A percentile compares a stretch with the other conserved stretches of the same genome.
Evolutionary conservation across 35 echinoderm and acorn worm species (phyloP).

Genomic region (Hemicentrotus pulcherrimus): DNA sequence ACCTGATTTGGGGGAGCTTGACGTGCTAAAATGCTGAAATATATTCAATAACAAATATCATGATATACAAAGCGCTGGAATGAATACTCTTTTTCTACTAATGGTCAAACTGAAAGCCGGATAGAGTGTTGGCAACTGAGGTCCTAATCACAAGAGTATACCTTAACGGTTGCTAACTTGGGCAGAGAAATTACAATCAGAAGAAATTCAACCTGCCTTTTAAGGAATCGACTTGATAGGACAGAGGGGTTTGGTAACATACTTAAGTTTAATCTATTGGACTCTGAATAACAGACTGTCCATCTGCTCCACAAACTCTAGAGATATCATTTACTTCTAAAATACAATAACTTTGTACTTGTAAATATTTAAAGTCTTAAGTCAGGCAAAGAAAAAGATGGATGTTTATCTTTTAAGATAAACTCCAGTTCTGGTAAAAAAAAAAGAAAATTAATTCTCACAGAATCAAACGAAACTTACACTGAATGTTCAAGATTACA

Average conservation of each 20-base stretch:
- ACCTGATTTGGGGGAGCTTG: conserved; percentile 10
- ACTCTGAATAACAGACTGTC: too few species aligned
- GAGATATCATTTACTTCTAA: too few species aligned
- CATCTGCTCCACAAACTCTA: too few species aligned
- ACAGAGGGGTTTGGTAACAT: not conserved
- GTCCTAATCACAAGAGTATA: not conserved
- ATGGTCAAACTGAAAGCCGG: not conserved
- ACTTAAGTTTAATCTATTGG: not conserved
- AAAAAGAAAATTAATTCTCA: too few species aligned
- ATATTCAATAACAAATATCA: conserved; percentile 44
- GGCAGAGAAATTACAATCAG: not conserved
- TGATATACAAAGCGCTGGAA: not conserved
- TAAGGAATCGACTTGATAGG: not conserved
- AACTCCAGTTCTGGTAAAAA: too few species aligned
- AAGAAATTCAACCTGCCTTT: not conserved
- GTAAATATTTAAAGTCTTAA: too few species aligned
- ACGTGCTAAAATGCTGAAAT: conserved; percentile 36
- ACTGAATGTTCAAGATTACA: too few species aligned
- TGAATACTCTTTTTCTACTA: not conserved
- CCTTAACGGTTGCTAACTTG: not conserved
- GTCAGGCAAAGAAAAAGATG: too few species aligned
- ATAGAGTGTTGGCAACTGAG: not conserved
- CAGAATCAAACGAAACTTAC: too few species aligned
- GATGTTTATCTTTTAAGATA: too few species aligned
- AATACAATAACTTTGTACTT: too few species aligned